These are phyloP conservation scores for Sebastes variabilis DNA, from an alignment of 2,797 vertebrate species.

Conservation along the genomic window DNA sequence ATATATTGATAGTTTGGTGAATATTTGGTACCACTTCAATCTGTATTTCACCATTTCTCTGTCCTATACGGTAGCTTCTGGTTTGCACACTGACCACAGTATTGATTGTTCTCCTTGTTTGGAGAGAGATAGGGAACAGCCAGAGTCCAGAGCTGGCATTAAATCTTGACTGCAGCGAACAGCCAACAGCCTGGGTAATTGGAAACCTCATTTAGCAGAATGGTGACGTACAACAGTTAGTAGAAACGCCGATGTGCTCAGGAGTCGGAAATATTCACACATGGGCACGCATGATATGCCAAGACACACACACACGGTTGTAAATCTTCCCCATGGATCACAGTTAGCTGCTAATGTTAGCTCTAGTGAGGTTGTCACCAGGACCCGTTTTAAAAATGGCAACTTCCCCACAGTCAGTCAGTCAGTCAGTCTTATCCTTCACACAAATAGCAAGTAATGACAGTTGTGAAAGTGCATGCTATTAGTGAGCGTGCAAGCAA, in stretches of 20 bases:
- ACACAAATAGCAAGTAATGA: neutral
- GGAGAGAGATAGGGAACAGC: constrained; percentile 20
- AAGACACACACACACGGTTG: constrained; percentile 24
- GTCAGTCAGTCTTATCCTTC: neutral
- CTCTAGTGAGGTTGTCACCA: constrained; percentile 6
- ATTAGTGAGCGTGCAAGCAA: neutral
- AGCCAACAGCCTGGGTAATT: constrained; percentile 42
- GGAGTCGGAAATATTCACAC: constrained; percentile 51
- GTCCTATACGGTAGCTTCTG: neutral
- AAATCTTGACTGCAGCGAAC: constrained; percentile 19
- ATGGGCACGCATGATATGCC: constrained; percentile 23
- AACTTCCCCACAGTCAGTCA: neutral
- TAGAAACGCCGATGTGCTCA: constrained; percentile 20
- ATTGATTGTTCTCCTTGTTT: constrained; percentile 50
- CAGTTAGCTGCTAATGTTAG: constrained; percentile 28
- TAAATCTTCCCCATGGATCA: constrained; percentile 40
- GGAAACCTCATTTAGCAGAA: constrained; percentile 44
- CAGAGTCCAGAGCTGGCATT: neutral
- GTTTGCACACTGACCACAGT: neutral
- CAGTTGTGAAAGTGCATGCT: neutral
- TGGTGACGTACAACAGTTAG: constrained; percentile 43
- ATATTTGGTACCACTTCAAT: neutral
- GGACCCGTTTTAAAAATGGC: neutral
- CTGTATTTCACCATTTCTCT: neutral
- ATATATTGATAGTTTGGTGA: neutral